Base-by-base conservation (phyloP, 1,140 invertebrate species). In the Cecropterus lyciades region DNA sequence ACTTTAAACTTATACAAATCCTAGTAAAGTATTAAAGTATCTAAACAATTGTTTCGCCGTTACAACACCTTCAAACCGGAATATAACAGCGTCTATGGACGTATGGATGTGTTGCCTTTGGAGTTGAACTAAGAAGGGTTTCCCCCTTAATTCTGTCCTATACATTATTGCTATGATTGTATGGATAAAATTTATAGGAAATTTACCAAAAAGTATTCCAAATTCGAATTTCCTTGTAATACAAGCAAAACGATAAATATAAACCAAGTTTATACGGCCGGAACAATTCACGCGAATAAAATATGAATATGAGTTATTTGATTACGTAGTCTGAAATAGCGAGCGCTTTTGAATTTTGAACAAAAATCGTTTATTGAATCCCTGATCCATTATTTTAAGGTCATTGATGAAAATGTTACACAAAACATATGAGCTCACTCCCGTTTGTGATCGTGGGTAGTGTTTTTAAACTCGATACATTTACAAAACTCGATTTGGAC, bases 241-340 rank as follows among this genome's bases (percentile, higher is more conserved):
- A 24, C 20, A 24, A 5, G 14, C 14, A 11, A n/a, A 37, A 40
- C 15, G 17, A 55, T 37, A 42, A 55, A 14, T 13, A 17, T n/a
- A n/a, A 17, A 16, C 30, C 52, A 40, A 16, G 30, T 55, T 55
- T 33, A 33, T 24, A 48, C 17, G 11, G 8, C 9, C 46, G 20
- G 13, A 27, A 51, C 20, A 20, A 27, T 51, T 51, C 14, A 13
- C 14, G n/a, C 24, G 20, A 48, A 51, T 51, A 51, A 51, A 51
- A 51, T 51, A 51, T 51, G 48, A 51, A 27, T 24, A 13, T 51
- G 14, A 40, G n/a, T 20, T 24, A 51, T 51, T 51, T 27, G 48
- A 27, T 51, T 51, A 51, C 48, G 4, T 11, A n/a, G n/a, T n/a
- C 48, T 51, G 48, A 27, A 51, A 27, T 27, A 51, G 27, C 20